Base-by-base conservation (phyloP, 35 echinoderm and acorn worm genomes). In the Patiria miniata region DNA sequence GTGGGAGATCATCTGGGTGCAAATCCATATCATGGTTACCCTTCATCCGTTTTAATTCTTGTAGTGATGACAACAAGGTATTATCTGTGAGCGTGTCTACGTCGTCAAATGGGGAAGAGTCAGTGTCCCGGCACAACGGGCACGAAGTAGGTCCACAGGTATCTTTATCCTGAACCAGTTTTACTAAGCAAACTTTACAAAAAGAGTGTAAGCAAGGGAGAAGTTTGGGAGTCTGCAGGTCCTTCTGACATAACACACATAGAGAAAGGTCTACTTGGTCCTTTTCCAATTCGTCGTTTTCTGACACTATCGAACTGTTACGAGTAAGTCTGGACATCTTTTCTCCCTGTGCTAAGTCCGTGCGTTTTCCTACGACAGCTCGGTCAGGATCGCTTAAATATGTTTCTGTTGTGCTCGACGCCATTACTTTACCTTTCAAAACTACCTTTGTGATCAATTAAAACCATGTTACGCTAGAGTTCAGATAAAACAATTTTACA, bases 141-240 rank as follows among this genome's bases (percentile, higher is more conserved):
- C 93, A 95, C 39, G 39, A 16, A 28, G 91, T 52, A 51, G 60
- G 42, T 19, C 83, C 88, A 22, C 78, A 51, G 6, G 42, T 52
- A 6, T 52, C 89, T 79, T 90, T 91, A 79, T 91, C 55, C 36
- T 78, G 68, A 9, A 53, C 77, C 22, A 58, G 60, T 59, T 91
- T 91, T n/a, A 79, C 78, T 7, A 95, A 19, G 54, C 93, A 95
- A 42, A 44, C 83, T 65, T 84, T 95, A 81, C 93, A 95, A 54
- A 87, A 95, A 7, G 93, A 79, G 47, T 95, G 93, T 21, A 95
- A 77, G 29, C 93, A 95, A 22, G 93, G 90, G 18, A 95, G 40
- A 52, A 95, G 30, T 37, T 83, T 87, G 2, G 93, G 85, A 29
- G 87, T 89, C 36, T 79, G 52, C 17, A 90, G 88, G 9, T 95